These are phyloP conservation scores for Tetragonisca angustula DNA, from an alignment of 2,888 invertebrate genomes.

Conservation along the genomic window DNA sequence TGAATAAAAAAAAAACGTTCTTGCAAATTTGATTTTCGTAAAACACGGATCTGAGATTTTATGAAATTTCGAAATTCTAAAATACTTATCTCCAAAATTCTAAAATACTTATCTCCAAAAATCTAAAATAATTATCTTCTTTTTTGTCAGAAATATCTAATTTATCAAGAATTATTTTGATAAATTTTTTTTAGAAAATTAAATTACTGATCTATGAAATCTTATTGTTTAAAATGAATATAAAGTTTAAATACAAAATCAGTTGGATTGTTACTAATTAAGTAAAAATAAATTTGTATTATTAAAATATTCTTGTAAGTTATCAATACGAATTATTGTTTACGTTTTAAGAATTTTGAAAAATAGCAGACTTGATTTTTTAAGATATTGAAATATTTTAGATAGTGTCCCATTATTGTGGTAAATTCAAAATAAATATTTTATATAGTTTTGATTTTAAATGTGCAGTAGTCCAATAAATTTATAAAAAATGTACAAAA, in stretches of 20 bases:
- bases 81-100: background rate
- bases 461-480: background rate
- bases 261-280: background rate
- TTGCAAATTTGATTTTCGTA: background rate
- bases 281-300: background rate
- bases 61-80: background rate
- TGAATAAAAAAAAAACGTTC: background rate
- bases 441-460: background rate
- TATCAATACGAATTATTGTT: too few relatives aligned
- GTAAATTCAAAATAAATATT: constrained; percentile 2
- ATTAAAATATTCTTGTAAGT: background rate
- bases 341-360: background rate
- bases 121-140: background rate
- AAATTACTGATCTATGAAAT: background rate
- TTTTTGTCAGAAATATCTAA: background rate
- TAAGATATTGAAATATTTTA: too few relatives aligned
- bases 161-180: background rate
- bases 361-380: background rate
- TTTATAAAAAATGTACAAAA: constrained; percentile 29
- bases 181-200: background rate
- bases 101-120: background rate
- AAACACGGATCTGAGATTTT: background rate
- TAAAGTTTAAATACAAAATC: too few relatives aligned
- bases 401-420: background rate
- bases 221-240: background rate